phyloP scores from a whole-genome alignment of 2,113 vertebrate species.

The Tyto alba region DNA sequence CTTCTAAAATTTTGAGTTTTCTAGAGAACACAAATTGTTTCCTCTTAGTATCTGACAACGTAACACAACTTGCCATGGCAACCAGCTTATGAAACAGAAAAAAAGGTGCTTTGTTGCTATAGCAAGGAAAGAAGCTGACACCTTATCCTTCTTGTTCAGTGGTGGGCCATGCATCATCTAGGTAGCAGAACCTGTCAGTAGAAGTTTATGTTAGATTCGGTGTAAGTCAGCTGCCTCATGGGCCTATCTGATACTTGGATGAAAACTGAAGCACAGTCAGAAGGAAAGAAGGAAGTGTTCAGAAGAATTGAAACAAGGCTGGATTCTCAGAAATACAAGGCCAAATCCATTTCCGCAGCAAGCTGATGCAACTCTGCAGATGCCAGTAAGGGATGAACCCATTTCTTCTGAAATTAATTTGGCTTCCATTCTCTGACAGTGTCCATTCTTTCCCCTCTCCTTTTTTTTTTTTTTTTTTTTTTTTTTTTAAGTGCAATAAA shows the following conservation, averaged over 20 bases:
- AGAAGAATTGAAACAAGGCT: conserved; percentile 18
- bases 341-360: background rate
- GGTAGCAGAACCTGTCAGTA: background rate
- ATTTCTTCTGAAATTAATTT: conserved; percentile 16
- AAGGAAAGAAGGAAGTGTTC: conserved; percentile 43
- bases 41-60: background rate
- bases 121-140: background rate
- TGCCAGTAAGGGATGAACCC: conserved; percentile 13
- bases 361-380: background rate
- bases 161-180: background rate
- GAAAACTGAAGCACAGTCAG: conserved; percentile 3
- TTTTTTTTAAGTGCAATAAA: background rate
- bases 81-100: conserved; percentile 15
- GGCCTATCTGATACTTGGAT: conserved; percentile 1
- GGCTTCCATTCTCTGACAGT: background rate
- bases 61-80: conserved; percentile 35
- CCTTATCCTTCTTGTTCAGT: background rate
- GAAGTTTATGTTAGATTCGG: background rate
- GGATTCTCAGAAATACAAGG: conserved; percentile 28
- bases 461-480: no score
- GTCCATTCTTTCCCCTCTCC: background rate
- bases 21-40: conserved; percentile 4
- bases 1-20: background rate
- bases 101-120: conserved; percentile 22
- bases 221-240: background rate